Base-by-base conservation (phyloP, 53 echinoderm and acorn worm genomes). In the Paelopatides confundens region DNA sequence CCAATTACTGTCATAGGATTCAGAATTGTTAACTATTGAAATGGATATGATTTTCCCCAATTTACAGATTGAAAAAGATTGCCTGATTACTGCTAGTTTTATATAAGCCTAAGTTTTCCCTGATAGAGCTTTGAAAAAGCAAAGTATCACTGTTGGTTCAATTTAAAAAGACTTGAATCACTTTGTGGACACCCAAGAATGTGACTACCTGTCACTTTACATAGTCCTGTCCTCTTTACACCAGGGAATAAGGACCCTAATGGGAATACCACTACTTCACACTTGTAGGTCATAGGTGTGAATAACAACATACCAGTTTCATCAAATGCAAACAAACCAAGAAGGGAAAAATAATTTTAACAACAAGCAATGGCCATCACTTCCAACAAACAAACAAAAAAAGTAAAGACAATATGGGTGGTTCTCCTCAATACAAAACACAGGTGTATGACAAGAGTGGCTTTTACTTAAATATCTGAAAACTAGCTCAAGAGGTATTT, bases 281-380 rank as follows among this genome's bases (percentile, higher is more conserved):
- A 39, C 7, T 26, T 46, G 38, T 39, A 74, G 70, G 70, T 70
- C 74, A 74, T 74, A 74, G 40, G 46, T 39, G 36, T 70, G 70
- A 70, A 35, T 37, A 69, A 69, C 26, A 58, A 58, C 58, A 58
- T 58, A 21, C 21, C 58, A 58, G 5, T 58, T 58, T 23, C 24
- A 58, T 23, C 58, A 15, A 58, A 58, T 58, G 58, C 58, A 58
- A 58, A 58, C 58, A 58, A 21, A 58, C 58, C 58, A 58, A 21
- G 21, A 58, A 21, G 58, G 58, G 21, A 58, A 58, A 48, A 9
- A 48, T n/a, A 48, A 48, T 48, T 48, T 48, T 48, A 14, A 48
- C 48, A 48, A 58, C 26, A 58, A 58, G 18, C 58, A 58, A 21
- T 58, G 58, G 58, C 58, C 58, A 58, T 58, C 58, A 58, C 58